Evolutionary conservation across 2,888 invertebrate genomes (phyloP).

Genomic region (Sthenelais limicola): DNA sequence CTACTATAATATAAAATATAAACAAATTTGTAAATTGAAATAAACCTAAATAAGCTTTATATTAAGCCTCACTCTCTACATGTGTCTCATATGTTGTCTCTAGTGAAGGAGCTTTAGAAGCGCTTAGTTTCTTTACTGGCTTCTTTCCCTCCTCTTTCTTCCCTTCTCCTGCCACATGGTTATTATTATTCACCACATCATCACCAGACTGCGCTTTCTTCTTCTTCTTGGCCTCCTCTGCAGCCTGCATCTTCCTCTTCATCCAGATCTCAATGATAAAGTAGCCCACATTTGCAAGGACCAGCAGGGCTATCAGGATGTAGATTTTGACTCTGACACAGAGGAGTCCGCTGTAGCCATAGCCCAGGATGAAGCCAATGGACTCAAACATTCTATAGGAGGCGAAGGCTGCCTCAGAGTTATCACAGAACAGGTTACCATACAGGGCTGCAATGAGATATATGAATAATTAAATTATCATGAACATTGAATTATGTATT

Average conservation of each 20-base stretch:
- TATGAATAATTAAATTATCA: no score
- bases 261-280: conserved; percentile 10
- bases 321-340: conserved; percentile 36
- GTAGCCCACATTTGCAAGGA: background rate
- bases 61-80: no score
- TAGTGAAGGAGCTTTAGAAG: background rate
- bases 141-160: background rate
- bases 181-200: background rate
- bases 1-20: no score
- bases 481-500: no score
- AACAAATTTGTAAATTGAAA: no score
- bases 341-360: conserved; percentile 20
- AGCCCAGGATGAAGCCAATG: conserved; percentile 33
- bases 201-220: background rate
- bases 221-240: background rate
- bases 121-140: conserved; percentile 14
- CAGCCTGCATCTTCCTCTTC: background rate
- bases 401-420: conserved; percentile 38
- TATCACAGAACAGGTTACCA: conserved; percentile 22
- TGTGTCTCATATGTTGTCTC: conserved; percentile 12
- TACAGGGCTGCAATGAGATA: conserved; percentile 35
- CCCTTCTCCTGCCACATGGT: background rate
- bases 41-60: no score
- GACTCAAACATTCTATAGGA: conserved; percentile 32
- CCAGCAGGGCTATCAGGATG: conserved; percentile 1